Conservation (phyloP, 2,113 vertebrate genomes). For the Perccottus glenii region DNA sequence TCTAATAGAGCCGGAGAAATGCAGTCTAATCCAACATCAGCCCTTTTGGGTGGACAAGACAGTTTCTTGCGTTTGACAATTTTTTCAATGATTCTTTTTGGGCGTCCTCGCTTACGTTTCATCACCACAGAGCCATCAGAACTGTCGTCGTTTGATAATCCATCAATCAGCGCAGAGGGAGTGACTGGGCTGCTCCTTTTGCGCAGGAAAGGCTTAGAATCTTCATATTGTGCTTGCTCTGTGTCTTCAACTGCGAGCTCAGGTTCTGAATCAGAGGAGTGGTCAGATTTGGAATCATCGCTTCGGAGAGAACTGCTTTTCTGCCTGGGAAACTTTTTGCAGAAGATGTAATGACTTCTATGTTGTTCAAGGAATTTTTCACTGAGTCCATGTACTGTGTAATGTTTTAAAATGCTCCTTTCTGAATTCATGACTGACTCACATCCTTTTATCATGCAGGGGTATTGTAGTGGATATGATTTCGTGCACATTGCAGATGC, state of each 20-base stretch:
- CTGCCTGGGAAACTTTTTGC: conserved; percentile 81
- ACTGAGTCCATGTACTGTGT: conserved; percentile 91
- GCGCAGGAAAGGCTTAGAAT: conserved; percentile 68
- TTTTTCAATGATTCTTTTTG: conserved; percentile 77
- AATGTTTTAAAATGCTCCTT: conserved; percentile 91
- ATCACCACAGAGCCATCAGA: conserved; percentile 62
- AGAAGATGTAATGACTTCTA: conserved; percentile 90
- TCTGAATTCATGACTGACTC: conserved; percentile 91
- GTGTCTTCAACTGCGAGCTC: conserved; percentile 60
- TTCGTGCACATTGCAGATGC: conserved; percentile 90
- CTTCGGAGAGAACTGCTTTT: conserved; percentile 77
- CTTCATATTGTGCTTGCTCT: conserved; percentile 67
- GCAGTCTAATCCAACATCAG: conserved; percentile 78
- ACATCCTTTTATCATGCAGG: conserved; percentile 97
- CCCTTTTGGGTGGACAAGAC: conserved; percentile 58
- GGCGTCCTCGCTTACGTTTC: conserved; percentile 84
- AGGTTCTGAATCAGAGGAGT: conserved; percentile 71
- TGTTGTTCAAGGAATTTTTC: conserved; percentile 91
- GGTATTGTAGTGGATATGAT: conserved; percentile 88
- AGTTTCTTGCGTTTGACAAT: conserved; percentile 60
- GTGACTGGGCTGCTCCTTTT: conserved; percentile 52
- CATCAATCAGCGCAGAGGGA: conserved; percentile 40
- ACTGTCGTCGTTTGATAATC: conserved; percentile 58
- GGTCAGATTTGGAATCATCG: conserved; percentile 77
- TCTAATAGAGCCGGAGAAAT: conserved; percentile 59